Conservation (phyloP, 2,113 vertebrate species). For the Nothobranchius furzeri region DNA sequence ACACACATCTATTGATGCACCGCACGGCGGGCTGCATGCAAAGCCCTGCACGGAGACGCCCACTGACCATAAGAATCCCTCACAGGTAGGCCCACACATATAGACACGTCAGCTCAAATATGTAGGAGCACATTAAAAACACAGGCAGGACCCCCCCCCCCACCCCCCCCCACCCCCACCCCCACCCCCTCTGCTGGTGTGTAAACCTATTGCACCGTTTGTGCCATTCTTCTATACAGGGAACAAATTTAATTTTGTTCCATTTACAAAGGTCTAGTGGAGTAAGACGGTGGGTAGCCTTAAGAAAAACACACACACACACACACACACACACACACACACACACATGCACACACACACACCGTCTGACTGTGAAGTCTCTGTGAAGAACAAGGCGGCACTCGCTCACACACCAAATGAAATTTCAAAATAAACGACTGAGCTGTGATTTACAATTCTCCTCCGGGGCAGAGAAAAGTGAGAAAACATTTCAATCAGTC, state of each 20-base stretch:
- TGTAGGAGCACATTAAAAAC: constrained; percentile 40
- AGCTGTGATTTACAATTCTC: constrained; percentile 75
- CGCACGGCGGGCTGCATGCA: constrained; percentile 33
- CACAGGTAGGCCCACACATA: constrained; percentile 27
- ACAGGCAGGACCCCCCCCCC: constrained; percentile 23
- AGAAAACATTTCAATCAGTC: constrained; percentile 78
- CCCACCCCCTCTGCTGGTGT: constrained; percentile 36
- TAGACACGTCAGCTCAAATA: constrained; percentile 44
- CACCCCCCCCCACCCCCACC: not conserved
- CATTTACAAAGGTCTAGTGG: constrained; percentile 73
- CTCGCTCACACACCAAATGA: constrained; percentile 72
- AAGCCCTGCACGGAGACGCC: constrained; percentile 29
- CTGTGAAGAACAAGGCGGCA: constrained; percentile 66
- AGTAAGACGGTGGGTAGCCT: constrained; percentile 69
- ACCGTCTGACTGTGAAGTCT: constrained; percentile 56
- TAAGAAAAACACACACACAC: constrained; percentile 44
- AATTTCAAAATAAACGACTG: constrained; percentile 76
- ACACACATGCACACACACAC: constrained; percentile 15
- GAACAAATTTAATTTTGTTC: constrained; percentile 75
- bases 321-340: not conserved
- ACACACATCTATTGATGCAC: constrained; percentile 69
- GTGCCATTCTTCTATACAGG: constrained; percentile 62
- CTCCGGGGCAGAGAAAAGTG: constrained; percentile 70
- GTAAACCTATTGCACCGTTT: constrained; percentile 59
- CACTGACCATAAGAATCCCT: constrained; percentile 31